Percentiles rank a stretch among this genome's conserved stretches.
Conservation (phyloP, 1,140 invertebrate genomes). For the Arctopsyche grandis region DNA sequence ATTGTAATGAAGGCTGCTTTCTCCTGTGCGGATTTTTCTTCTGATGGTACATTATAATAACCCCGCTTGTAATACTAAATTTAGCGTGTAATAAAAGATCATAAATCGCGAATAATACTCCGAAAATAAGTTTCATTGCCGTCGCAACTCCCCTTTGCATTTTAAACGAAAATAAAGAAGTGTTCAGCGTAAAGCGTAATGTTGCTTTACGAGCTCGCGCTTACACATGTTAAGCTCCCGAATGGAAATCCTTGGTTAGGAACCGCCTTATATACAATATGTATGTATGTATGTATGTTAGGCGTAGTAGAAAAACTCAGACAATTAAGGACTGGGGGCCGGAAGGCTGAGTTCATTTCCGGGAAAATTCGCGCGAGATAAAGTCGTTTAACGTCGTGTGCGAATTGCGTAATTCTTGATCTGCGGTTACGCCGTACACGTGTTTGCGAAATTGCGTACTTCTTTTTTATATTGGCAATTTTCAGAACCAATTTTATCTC, state of each 20-base stretch:
- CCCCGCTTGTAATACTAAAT: not conserved
- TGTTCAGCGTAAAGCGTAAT: not conserved
- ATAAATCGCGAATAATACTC: slow-evolving; percentile 3
- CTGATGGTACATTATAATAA: no score
- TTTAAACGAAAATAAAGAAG: slow-evolving; percentile 11
- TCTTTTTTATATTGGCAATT: no score
- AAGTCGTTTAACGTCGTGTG: no score
- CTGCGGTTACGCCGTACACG: no score
- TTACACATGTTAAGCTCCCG: not conserved
- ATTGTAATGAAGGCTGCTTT: no score
- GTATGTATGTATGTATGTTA: not conserved
- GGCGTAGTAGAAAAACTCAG: not conserved
- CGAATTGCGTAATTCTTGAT: no score
- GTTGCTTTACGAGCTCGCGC: not conserved
- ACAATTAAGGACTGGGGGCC: not conserved
- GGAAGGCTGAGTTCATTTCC: no score
- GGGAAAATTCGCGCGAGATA: no score
- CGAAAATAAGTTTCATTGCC: not conserved
- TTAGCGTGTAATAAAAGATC: not conserved
- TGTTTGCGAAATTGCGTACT: no score
- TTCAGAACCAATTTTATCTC: no score
- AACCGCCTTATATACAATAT: not conserved
- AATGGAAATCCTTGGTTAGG: not conserved
- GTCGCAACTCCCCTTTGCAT: not conserved
- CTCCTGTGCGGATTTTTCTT: no score